Conservation (phyloP, 2,888 invertebrate species). For the Macrostomum cliftonense region DNA sequence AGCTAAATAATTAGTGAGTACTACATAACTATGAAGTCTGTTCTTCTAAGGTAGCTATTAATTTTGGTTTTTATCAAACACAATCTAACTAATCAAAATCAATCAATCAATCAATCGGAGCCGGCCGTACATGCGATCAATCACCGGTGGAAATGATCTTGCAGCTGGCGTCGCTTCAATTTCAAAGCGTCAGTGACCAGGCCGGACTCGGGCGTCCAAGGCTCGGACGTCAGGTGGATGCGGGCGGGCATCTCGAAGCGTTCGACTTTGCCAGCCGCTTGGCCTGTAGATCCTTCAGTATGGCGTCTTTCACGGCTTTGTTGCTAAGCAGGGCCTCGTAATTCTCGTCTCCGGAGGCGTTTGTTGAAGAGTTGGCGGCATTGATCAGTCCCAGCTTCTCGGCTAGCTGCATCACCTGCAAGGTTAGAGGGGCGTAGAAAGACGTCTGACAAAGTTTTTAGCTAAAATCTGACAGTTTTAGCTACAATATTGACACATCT, state of each 20-base stretch:
- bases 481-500: too few species aligned
- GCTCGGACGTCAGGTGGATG: constrained; percentile 66
- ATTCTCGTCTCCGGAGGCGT: neutral
- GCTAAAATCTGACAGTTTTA: too few species aligned
- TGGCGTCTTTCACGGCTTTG: constrained; percentile 3
- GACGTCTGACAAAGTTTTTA: too few species aligned
- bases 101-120: too few species aligned
- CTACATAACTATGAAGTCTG: too few species aligned
- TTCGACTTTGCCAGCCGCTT: constrained; percentile 56
- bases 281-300: constrained; percentile 7
- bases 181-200: constrained; percentile 94
- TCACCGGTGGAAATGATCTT: constrained; percentile 77
- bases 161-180: constrained; percentile 83
- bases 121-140: constrained; percentile 67
- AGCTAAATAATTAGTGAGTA: too few species aligned
- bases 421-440: constrained; percentile 48
- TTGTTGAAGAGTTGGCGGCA: constrained; percentile 15
- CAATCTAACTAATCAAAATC: too few species aligned
- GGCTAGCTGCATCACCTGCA: constrained; percentile 45
- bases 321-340: constrained; percentile 20
- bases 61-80: too few species aligned
- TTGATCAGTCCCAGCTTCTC: constrained; percentile 50
- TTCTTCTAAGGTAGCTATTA: too few species aligned
- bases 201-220: constrained; percentile 92
- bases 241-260: constrained; percentile 78